Evolutionary conservation across 2,797 vertebrate genomes (phyloP).

Genomic region (Hirundo rustica): DNA sequence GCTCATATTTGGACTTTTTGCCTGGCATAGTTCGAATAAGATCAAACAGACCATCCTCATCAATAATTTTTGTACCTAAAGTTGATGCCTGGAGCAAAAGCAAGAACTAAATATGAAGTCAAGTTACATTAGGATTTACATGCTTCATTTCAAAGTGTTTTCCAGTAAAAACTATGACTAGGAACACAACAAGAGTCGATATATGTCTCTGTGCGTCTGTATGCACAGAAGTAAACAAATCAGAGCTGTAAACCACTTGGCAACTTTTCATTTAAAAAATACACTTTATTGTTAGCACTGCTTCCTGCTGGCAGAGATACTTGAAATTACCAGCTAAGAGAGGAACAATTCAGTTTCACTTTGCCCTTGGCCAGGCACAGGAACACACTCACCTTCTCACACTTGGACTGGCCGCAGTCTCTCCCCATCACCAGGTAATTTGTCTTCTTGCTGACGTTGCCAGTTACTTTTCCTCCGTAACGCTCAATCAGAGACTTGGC

Average conservation of each 20-base stretch:
- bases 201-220: accelerated
- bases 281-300: neutral
- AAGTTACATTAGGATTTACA: neutral
- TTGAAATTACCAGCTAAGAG: neutral
- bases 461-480: conserved; percentile 94
- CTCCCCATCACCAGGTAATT: conserved; percentile 91
- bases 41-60: conserved; percentile 91
- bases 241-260: neutral
- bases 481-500: conserved; percentile 92
- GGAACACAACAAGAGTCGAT: neutral
- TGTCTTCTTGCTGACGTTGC: conserved; percentile 95
- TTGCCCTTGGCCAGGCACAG: accelerated
- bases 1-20: conserved; percentile 94
- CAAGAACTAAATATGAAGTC: neutral
- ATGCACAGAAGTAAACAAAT: neutral
- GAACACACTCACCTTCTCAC: conserved; percentile 84
- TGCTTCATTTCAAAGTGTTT: neutral
- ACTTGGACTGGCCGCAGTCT: conserved; percentile 89
- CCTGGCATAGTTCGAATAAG: conserved; percentile 93
- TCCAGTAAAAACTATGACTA: neutral
- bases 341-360: neutral
- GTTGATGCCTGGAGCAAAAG: conserved; percentile 82
- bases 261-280: neutral
- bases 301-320: neutral
- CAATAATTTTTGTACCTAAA: conserved; percentile 89